Conservation (phyloP, 2,888 invertebrate genomes). For the Tipula unca region DNA sequence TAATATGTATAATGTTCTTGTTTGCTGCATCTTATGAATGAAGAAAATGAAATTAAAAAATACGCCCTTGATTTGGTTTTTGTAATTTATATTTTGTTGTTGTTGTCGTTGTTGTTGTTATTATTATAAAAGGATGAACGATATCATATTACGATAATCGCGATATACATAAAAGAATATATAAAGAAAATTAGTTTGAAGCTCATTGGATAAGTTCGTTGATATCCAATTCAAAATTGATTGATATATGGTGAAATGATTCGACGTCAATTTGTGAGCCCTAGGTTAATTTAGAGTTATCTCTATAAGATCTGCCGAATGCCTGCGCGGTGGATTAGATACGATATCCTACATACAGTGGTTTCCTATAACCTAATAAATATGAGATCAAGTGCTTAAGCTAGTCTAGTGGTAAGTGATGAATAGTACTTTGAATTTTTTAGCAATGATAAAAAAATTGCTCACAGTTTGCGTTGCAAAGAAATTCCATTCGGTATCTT, state of each 20-base stretch:
- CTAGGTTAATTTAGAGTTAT: not conserved
- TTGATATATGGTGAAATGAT: not conserved
- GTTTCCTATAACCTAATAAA: too few species aligned
- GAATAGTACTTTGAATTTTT: too few species aligned
- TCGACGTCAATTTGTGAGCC: not conserved
- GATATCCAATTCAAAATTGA: not conserved
- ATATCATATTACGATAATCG: slow-evolving; percentile 8
- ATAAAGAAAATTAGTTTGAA: slow-evolving; percentile 3
- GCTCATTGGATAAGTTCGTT: not conserved
- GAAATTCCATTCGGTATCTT: too few species aligned
- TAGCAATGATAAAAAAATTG: too few species aligned
- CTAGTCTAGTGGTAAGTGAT: too few species aligned
- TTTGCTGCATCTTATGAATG: not conserved
- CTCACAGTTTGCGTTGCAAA: too few species aligned
- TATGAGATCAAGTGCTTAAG: too few species aligned
- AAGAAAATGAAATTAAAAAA: not conserved
- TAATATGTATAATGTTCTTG: not conserved
- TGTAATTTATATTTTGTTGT: not conserved
- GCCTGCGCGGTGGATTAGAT: not conserved
- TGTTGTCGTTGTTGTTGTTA: not conserved
- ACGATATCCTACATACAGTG: not conserved
- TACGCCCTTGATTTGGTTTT: not conserved
- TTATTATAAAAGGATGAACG: not conserved
- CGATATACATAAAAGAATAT: not conserved
- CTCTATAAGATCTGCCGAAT: not conserved